Percentiles rank a stretch among this genome's conserved stretches.
phyloP scores from a whole-genome alignment of 2,888 invertebrate species.

The Theristus sp. region DNA sequence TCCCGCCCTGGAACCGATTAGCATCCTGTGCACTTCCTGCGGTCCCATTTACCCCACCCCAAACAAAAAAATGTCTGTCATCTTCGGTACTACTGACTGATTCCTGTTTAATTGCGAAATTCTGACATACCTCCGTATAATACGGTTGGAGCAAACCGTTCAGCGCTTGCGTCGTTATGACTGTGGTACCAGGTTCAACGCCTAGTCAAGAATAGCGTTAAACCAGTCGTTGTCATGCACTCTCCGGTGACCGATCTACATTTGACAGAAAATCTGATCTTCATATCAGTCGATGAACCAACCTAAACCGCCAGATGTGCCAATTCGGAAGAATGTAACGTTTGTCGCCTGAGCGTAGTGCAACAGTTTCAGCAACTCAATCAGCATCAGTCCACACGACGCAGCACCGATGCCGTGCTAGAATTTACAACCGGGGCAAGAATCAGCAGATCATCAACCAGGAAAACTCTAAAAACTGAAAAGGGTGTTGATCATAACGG shows the following conservation, averaged over 20 bases:
- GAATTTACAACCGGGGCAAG: background rate
- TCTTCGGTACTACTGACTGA: no score
- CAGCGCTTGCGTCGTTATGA: conserved; percentile 75
- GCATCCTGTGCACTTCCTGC: no score
- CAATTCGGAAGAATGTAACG: conserved; percentile 76
- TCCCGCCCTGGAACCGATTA: no score
- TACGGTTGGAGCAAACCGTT: conserved; percentile 60
- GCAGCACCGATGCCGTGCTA: conserved; percentile 98
- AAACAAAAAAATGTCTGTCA: no score
- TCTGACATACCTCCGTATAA: conserved; percentile 12
- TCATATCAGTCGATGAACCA: background rate
- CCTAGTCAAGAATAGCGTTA: conserved; percentile 10
- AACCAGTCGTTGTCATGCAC: background rate
- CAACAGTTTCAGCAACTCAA: conserved; percentile 89
- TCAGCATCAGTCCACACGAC: conserved; percentile 78
- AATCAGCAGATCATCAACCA: no score
- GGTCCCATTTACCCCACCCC: no score
- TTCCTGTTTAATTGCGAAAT: no score
- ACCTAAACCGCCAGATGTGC: conserved; percentile 81
- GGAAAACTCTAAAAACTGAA: no score
- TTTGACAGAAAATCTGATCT: background rate
- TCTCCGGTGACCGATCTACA: no score
- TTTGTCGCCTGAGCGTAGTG: conserved; percentile 69
- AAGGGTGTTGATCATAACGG: background rate
- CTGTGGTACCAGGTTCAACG: conserved; percentile 75